A percentile compares a stretch with the other conserved stretches of the same genome.
These are phyloP conservation scores for Scolanthus callimorphus DNA, from an alignment of 92 coral and sea anemone genomes.

Conservation along the genomic window DNA sequence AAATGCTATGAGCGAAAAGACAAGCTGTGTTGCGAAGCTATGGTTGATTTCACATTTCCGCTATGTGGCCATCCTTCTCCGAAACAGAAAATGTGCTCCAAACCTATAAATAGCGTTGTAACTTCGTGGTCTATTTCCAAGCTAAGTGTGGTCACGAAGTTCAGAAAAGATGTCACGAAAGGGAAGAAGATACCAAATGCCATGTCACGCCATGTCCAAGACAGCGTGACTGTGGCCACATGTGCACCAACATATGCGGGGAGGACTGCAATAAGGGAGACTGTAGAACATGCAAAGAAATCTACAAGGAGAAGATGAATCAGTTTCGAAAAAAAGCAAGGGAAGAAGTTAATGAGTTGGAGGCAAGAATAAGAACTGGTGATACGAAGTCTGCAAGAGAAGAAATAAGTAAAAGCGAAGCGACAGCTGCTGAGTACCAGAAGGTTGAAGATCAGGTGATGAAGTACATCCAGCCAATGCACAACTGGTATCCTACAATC, in stretches of 20 bases:
- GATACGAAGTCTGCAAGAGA: slow-evolving; percentile 8
- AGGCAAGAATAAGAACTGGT: neutral
- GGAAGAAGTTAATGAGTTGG: slow-evolving; percentile 10
- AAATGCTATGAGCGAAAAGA: neutral
- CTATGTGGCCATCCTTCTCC: slow-evolving; percentile 19
- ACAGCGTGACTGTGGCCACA: slow-evolving; percentile 23
- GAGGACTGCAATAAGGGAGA: slow-evolving; percentile 33
- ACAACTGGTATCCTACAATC: slow-evolving; percentile 30
- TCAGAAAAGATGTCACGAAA: neutral
- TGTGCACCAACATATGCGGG: slow-evolving; percentile 22
- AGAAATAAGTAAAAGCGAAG: neutral
- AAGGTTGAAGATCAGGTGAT: slow-evolving; percentile 15
- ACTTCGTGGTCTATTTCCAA: neutral
- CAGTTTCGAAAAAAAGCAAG: slow-evolving; percentile 19
- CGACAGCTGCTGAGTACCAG: slow-evolving; percentile 23
- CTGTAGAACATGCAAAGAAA: slow-evolving; percentile 15
- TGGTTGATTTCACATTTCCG: slow-evolving; percentile 18
- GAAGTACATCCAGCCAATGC: slow-evolving; percentile 18
- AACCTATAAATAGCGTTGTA: slow-evolving; percentile 5
- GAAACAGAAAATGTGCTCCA: slow-evolving; percentile 11
- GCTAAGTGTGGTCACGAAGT: slow-evolving; percentile 2
- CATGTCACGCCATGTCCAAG: slow-evolving; percentile 13
- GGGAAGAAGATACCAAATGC: slow-evolving; percentile 5
- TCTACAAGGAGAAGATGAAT: slow-evolving; percentile 9
- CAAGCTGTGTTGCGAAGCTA: neutral